phyloP scores from a whole-genome alignment of 1,140 invertebrate species.

The Ceratina calcarata region DNA sequence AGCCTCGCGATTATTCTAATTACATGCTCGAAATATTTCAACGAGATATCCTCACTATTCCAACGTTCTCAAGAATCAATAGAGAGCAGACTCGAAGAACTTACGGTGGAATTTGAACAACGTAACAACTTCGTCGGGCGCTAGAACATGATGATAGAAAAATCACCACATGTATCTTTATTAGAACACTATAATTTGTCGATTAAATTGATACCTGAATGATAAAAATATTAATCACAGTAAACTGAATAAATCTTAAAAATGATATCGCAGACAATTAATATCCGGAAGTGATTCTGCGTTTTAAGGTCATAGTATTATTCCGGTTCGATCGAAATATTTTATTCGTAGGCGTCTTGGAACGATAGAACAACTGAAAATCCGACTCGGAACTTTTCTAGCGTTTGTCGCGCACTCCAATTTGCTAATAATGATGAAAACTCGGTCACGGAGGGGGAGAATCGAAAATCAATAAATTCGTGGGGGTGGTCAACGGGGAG shows the following conservation, averaged over 20 bases:
- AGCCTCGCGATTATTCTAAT: conserved; percentile 11
- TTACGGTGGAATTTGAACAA: conserved; percentile 12
- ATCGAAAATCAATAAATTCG: conserved; percentile 52
- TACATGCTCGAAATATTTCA: conserved; percentile 6
- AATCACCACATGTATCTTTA: no score
- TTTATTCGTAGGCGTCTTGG: not conserved
- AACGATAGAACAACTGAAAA: not conserved
- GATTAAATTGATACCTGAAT: no score
- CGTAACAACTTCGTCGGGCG: not conserved
- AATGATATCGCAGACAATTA: no score
- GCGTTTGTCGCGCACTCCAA: not conserved
- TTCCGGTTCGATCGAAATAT: not conserved
- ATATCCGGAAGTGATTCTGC: not conserved
- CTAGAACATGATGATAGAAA: not conserved
- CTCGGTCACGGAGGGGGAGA: not conserved
- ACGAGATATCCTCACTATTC: conserved; percentile 1
- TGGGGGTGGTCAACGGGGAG: not conserved
- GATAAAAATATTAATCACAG: no score
- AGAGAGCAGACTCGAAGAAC: not conserved
- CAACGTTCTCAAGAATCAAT: conserved; percentile 13
- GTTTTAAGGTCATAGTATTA: no score
- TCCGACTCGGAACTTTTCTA: not conserved
- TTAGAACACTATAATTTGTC: no score
- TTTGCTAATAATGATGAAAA: conserved; percentile 27
- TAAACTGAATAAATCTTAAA: no score